Evolutionary conservation across 2,888 invertebrate genomes (phyloP).

Genomic region (Pyrgus malvae): DNA sequence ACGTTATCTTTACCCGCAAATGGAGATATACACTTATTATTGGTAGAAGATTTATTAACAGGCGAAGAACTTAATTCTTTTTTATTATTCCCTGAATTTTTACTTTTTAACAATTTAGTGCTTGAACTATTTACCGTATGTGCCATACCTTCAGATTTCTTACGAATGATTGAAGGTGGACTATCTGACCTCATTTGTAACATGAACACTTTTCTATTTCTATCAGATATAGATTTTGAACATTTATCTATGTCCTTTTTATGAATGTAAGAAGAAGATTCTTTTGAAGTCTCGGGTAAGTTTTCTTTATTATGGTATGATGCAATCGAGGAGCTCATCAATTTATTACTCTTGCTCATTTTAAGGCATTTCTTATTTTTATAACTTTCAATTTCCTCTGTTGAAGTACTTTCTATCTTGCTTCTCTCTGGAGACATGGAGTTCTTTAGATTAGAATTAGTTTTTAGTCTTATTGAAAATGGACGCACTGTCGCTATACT

Average conservation of each 20-base stretch:
- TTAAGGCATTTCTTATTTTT: slow-evolving; percentile 50
- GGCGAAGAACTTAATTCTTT: background rate
- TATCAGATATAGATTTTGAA: slow-evolving; percentile 38
- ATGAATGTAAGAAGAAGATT: background rate
- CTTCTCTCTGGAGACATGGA: slow-evolving; percentile 47
- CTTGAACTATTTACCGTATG: background rate
- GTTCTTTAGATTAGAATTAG: slow-evolving; percentile 41
- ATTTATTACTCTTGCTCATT: slow-evolving; percentile 39
- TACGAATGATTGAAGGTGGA: slow-evolving; percentile 10
- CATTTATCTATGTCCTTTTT: slow-evolving; percentile 32
- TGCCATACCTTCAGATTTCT: background rate
- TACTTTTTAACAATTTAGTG: slow-evolving; percentile 6
- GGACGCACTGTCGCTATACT: slow-evolving; percentile 62
- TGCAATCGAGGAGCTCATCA: slow-evolving; percentile 33
- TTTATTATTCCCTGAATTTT: background rate
- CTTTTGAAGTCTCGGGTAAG: slow-evolving; percentile 52
- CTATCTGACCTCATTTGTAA: slow-evolving; percentile 48
- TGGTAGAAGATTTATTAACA: background rate
- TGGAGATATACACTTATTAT: slow-evolving; percentile 1
- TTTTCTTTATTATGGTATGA: slow-evolving; percentile 58
- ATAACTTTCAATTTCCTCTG: slow-evolving; percentile 42
- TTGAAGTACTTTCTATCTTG: slow-evolving; percentile 36
- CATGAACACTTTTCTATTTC: slow-evolving; percentile 49
- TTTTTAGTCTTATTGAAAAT: slow-evolving; percentile 41
- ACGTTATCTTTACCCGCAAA: background rate